A percentile compares a stretch with the other conserved stretches of the same genome.
Conservation (phyloP, 2,888 invertebrate genomes). For the Catocala fraxini region DNA sequence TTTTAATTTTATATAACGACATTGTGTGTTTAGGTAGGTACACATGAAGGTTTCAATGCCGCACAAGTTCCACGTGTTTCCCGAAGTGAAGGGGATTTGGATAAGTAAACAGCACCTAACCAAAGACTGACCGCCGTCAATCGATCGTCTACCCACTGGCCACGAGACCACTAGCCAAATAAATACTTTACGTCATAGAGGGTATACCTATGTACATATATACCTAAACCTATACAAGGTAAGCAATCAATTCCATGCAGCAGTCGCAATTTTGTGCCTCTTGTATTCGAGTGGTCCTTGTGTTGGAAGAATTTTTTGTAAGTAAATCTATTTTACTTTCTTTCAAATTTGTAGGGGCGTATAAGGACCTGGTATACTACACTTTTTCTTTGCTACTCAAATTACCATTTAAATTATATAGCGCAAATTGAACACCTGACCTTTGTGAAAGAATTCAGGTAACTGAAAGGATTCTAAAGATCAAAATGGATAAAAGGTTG, state of each 20-base stretch:
- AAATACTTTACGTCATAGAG: neutral
- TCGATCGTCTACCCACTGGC: slow-evolving; percentile 2
- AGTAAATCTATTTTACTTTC: neutral
- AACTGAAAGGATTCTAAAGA: slow-evolving; percentile 9
- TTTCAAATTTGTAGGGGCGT: neutral
- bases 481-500: slow-evolving; percentile 4
- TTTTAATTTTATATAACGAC: neutral
- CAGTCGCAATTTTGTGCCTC: neutral
- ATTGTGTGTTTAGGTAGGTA: neutral
- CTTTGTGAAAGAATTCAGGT: slow-evolving; percentile 20
- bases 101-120: slow-evolving; percentile 5
- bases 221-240: neutral
- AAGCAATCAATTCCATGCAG: too few species aligned
- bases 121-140: slow-evolving; percentile 1
- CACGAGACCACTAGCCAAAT: neutral
- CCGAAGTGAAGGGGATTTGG: neutral
- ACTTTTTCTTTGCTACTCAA: slow-evolving; percentile 5
- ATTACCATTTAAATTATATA: slow-evolving; percentile 18
- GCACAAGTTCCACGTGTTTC: neutral
- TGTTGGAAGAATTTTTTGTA: neutral
- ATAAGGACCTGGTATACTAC: slow-evolving; percentile 7
- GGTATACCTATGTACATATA: neutral
- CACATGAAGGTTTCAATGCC: too few species aligned
- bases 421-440: slow-evolving; percentile 29
- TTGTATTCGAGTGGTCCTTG: too few species aligned